Base-by-base conservation (phyloP, 2,113 vertebrate species). In the Garra rufa region DNA sequence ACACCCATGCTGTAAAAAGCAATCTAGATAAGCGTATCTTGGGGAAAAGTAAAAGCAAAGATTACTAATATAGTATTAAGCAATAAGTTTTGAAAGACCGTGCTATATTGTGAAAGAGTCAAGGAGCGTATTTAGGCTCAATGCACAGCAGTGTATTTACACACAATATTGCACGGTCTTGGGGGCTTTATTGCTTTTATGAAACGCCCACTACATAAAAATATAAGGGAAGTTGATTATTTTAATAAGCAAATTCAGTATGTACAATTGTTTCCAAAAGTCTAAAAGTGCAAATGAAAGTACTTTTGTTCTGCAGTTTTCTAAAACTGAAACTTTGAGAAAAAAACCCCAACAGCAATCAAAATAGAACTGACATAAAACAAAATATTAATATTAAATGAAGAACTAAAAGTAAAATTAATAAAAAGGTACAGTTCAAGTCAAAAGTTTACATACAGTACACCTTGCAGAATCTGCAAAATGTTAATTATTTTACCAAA, bases 21-120 rank as follows among this genome's bases (percentile, higher is more conserved):
- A 65, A 28, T 76, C 52, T 24, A 73, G 79, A 82, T 63, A 76
- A 77, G 48, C 44, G 21, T 87, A 59, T 38, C 34, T 78, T 34
- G 30, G 59, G 24, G 24, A 26, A 34, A 65, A 81, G 34, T 82
- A 85, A 85, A 78, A 43, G 61, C 30, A 43, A 46, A 75, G 24
- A 79, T 79, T 17, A 63, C 55, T 43, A 21, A 79, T 46, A 28
- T 46, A 79, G 57, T 43, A 26, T 4, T 3, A 30, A 28, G 59
- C 8, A n/a, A 61, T 41, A 80, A 52, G 30, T 11, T 34, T 48
- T 4, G 13, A 70, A 15, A 14, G 55, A 21, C n/a, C 9, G 74
- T 63, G 76, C n/a, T 6, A 9, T 43, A 61, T 17, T 76, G 50
- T 70, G 28, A 30, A 69, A 59, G 30, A 59, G 75, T 11, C 24